phyloP scores from a whole-genome alignment of 2,797 vertebrate species.

The Pteronotus mesoamericanus region DNA sequence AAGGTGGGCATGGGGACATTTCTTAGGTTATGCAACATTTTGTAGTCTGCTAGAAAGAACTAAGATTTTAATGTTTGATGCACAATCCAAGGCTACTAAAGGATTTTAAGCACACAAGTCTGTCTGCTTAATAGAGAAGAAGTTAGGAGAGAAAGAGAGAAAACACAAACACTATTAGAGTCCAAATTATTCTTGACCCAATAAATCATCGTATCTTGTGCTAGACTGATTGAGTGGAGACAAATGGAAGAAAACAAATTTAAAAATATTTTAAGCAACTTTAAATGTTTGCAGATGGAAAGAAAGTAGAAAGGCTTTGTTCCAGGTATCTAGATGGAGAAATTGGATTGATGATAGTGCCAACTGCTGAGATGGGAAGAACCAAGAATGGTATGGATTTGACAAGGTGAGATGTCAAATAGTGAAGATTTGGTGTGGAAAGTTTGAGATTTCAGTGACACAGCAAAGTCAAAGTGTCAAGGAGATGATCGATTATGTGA shows the following conservation, averaged over 20 bases:
- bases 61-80: neutral
- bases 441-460: neutral
- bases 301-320: neutral
- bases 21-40: neutral
- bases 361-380: neutral
- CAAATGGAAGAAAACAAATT: neutral
- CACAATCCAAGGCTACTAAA: neutral
- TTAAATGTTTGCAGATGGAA: neutral
- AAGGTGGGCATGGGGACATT: neutral
- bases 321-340: neutral
- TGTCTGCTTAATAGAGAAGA: neutral
- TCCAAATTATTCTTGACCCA: neutral
- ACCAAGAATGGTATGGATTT: neutral
- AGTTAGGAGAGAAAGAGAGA: neutral
- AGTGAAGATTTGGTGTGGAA: neutral
- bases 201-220: neutral
- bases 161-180: neutral
- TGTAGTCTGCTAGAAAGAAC: neutral
- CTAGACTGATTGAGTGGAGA: neutral
- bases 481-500: neutral
- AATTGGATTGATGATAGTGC: neutral
- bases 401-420: neutral
- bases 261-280: neutral
- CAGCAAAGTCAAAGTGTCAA: neutral
- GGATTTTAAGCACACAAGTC: neutral